Percentiles rank a stretch among this genome's conserved stretches.
Conservation (phyloP, 2,797 vertebrate genomes). For the Poecile montanus region DNA sequence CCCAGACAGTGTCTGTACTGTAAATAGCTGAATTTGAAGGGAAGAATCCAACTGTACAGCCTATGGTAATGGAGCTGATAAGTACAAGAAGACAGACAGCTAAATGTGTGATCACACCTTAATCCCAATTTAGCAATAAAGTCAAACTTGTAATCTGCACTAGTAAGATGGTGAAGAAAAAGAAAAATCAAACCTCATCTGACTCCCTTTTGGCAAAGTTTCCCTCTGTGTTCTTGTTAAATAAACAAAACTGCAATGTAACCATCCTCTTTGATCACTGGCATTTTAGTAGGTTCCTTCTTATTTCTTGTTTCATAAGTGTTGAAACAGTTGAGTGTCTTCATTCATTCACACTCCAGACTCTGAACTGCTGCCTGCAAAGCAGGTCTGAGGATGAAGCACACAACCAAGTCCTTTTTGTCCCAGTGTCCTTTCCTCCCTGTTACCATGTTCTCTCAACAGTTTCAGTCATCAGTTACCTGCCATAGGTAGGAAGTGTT, state of each 20-base stretch:
- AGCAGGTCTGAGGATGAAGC: neutral
- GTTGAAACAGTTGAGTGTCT: neutral
- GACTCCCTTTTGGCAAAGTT: neutral
- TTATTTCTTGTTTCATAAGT: neutral
- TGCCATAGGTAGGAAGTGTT: neutral
- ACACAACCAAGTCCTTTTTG: neutral
- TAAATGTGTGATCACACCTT: neutral
- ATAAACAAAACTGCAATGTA: neutral
- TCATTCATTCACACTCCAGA: neutral
- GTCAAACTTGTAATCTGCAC: neutral
- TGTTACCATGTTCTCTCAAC: neutral
- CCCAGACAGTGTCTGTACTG: neutral
- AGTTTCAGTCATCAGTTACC: neutral
- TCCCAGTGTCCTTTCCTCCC: neutral
- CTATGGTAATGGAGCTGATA: neutral
- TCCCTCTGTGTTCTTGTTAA: neutral
- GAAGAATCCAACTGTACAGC: neutral
- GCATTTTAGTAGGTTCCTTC: neutral
- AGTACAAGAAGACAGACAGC: neutral
- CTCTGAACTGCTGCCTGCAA: neutral
- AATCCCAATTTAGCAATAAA: neutral
- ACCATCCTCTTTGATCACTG: neutral
- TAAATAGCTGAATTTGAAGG: neutral
- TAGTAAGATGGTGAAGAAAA: neutral
- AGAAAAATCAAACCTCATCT: neutral